phyloP scores from a whole-genome alignment of 2,113 vertebrate species.

The Rattus norvegicus region GRCr8 NC_086021.1:49226001-49226500 shows the following conservation, averaged over 20 bases:
- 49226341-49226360: neutral
- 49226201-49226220: neutral
- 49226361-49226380: neutral
- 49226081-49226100: neutral
- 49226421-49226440: neutral
- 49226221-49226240: neutral
- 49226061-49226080: neutral
- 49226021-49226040: neutral
- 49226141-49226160: neutral
- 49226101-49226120: neutral
- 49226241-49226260: neutral
- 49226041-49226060: neutral
- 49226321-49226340: neutral
- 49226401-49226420: neutral
- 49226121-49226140: neutral
- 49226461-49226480: neutral
- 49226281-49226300: conserved; percentile 34
- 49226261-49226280: neutral
- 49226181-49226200: neutral
- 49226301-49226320: neutral
- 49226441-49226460: neutral
- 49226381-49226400: neutral
- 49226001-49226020: neutral
- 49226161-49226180: conserved; percentile 15
- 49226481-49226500: neutral